A percentile compares a stretch with the other conserved stretches of the same genome.
phyloP scores from a whole-genome alignment of 1,140 invertebrate species.

The Papilio machaon region DNA sequence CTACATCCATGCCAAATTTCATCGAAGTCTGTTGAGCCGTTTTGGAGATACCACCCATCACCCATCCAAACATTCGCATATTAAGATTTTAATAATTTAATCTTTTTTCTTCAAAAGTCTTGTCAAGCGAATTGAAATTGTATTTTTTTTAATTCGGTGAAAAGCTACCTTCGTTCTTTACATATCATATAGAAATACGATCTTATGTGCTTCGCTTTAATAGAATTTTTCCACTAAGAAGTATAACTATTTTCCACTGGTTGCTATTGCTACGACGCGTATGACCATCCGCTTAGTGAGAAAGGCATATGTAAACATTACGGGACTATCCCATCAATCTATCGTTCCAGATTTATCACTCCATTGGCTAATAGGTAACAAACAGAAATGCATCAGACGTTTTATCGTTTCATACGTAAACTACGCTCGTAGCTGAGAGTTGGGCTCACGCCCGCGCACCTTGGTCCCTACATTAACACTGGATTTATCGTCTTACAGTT shows the following conservation, averaged over 20 bases:
- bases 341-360: slow-evolving; percentile 12
- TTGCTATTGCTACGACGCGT: neutral
- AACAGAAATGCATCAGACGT: neutral
- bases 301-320: neutral
- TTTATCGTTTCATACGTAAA: neutral
- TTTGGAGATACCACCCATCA: too few relatives aligned
- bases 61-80: too few relatives aligned
- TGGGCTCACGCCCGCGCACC: neutral
- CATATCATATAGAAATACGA: too few relatives aligned
- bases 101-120: too few relatives aligned
- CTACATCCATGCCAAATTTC: too few relatives aligned
- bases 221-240: neutral
- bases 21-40: too few relatives aligned
- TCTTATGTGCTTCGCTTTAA: neutral
- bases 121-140: too few relatives aligned
- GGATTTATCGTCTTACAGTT: slow-evolving; percentile 67
- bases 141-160: neutral
- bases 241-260: neutral
- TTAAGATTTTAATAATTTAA: too few relatives aligned
- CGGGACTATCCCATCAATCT: slow-evolving; percentile 11
- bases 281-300: neutral
- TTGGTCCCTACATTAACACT: slow-evolving; percentile 55
- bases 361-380: slow-evolving; percentile 7
- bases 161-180: neutral
- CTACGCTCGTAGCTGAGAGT: neutral